phyloP scores from a whole-genome alignment of 2,888 invertebrate species.

The Hofmannophila pseudospretella region DNA sequence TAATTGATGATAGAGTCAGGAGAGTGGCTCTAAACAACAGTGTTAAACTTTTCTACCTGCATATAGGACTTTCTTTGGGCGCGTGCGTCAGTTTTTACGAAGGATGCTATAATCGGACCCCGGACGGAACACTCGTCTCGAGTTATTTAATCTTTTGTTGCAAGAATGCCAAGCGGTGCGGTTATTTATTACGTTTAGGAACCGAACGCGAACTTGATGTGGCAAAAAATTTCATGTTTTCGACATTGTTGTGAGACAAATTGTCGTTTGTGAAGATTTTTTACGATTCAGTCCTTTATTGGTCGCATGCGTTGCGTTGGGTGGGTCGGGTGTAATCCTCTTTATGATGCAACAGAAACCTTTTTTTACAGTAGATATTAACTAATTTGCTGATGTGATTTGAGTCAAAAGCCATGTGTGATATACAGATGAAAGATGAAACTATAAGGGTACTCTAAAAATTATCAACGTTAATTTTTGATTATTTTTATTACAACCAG shows the following conservation, averaged over 20 bases:
- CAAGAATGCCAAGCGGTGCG: background rate
- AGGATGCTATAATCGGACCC: slow-evolving; percentile 8
- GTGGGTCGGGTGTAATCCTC: background rate
- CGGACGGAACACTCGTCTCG: slow-evolving; percentile 28
- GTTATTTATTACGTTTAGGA: slow-evolving; percentile 4
- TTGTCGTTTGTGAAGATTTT: slow-evolving; percentile 5
- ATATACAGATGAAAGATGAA: too few relatives aligned
- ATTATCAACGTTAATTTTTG: too few relatives aligned
- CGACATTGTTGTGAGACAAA: slow-evolving; percentile 7
- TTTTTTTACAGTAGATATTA: too few relatives aligned
- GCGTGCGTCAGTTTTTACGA: slow-evolving; percentile 24
- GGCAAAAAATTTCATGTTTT: slow-evolving; percentile 5
- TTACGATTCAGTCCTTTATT: slow-evolving; percentile 1
- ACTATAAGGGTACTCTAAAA: too few relatives aligned
- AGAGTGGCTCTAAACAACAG: background rate
- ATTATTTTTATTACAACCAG: too few relatives aligned
- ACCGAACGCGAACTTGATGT: slow-evolving; percentile 7
- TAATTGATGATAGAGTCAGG: too few relatives aligned
- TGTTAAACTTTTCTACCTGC: slow-evolving; percentile 5
- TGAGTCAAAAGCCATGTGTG: too few relatives aligned
- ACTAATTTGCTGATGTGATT: too few relatives aligned
- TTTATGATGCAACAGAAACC: too few relatives aligned
- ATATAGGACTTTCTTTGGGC: slow-evolving; percentile 14
- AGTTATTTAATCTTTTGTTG: slow-evolving; percentile 48
- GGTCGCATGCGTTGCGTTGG: background rate